phyloP scores from a whole-genome alignment of 1,140 invertebrate genomes.

The Trichoplusia ni region DNA sequence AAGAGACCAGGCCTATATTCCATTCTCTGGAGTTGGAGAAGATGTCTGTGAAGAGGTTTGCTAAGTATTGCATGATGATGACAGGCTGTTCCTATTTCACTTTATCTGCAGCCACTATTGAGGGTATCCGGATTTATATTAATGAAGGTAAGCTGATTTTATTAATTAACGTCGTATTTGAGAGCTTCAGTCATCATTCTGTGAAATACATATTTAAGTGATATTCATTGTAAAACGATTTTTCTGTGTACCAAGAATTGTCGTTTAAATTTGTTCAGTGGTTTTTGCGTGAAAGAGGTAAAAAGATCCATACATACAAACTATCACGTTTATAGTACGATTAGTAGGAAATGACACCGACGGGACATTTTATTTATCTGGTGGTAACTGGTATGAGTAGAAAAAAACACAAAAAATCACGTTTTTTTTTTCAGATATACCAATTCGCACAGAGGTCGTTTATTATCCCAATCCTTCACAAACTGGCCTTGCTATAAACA shows the following conservation, averaged over 20 bases:
- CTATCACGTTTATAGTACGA: no score
- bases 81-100: slow-evolving; percentile 29
- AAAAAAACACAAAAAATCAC: neutral
- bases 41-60: slow-evolving; percentile 34
- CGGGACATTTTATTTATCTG: no score
- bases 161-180: neutral
- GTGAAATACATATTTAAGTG: no score
- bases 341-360: no score
- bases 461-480: slow-evolving; percentile 37
- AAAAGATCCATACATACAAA: no score
- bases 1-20: slow-evolving; percentile 32
- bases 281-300: no score
- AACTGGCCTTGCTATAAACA: slow-evolving; percentile 41
- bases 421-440: slow-evolving; percentile 43
- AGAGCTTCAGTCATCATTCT: neutral
- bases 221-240: no score
- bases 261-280: no score
- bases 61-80: slow-evolving; percentile 34
- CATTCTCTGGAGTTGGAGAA: slow-evolving; percentile 36
- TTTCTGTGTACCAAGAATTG: no score
- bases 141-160: slow-evolving; percentile 45
- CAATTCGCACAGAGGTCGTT: slow-evolving; percentile 53
- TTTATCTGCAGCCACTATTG: slow-evolving; percentile 28
- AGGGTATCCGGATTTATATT: slow-evolving; percentile 39
- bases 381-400: no score